Evolutionary conservation across 2,113 vertebrate species (phyloP).

Genomic region (Stercorarius parasiticus): DNA sequence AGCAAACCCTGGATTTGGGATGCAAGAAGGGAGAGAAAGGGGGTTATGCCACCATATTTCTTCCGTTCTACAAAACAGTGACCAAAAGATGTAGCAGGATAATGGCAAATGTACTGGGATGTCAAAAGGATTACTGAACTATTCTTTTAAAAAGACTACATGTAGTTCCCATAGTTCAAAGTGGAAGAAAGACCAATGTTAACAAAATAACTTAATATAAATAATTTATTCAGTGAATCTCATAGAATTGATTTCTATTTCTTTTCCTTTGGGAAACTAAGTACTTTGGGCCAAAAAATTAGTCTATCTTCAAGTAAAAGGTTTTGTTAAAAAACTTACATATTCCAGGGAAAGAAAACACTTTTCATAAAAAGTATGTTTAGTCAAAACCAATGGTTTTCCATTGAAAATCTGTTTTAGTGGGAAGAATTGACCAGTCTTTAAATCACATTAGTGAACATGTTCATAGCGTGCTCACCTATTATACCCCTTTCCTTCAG

Average conservation of each 20-base stretch:
- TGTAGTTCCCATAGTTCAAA: background rate
- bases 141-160: background rate
- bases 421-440: background rate
- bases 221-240: background rate
- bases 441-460: background rate
- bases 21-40: background rate
- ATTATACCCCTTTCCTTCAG: background rate
- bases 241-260: background rate
- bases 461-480: fast-evolving
- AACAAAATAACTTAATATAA: background rate
- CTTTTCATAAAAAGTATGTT: background rate
- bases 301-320: background rate
- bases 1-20: background rate
- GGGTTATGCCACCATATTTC: background rate
- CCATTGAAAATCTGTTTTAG: background rate
- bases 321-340: background rate
- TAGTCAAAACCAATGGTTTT: background rate
- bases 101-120: background rate
- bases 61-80: background rate
- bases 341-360: background rate
- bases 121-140: background rate
- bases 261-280: background rate
- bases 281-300: background rate
- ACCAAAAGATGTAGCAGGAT: background rate
- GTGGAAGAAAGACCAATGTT: background rate